A percentile compares a stretch with the other conserved stretches of the same genome.
Evolutionary conservation across 1,140 invertebrate species (phyloP).

Genomic region (Drosophila orena): DNA sequence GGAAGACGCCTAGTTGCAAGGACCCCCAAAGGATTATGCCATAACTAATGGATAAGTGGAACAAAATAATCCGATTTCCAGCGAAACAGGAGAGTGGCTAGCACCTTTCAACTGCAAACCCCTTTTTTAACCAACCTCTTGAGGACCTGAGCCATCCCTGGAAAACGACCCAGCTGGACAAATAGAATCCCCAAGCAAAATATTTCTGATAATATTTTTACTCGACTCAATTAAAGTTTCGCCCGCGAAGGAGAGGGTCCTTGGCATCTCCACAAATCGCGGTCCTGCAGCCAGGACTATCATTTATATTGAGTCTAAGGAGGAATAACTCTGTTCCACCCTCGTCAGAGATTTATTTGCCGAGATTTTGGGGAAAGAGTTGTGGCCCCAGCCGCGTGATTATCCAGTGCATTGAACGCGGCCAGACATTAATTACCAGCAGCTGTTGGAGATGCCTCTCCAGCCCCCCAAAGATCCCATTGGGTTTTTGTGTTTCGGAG

Average conservation of each 20-base stretch:
- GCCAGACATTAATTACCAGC: conserved; percentile 77
- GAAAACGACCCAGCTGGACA: conserved; percentile 27
- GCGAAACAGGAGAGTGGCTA: not conserved
- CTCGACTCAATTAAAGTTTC: conserved; percentile 42
- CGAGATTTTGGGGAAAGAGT: conserved; percentile 76
- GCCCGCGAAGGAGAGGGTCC: not conserved
- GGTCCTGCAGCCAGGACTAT: conserved; percentile 60
- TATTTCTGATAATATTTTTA: conserved; percentile 35
- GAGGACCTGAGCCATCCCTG: not conserved
- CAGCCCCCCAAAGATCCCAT: conserved; percentile 7
- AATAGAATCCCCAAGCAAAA: conserved; percentile 3
- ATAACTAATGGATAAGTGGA: conserved; percentile 14
- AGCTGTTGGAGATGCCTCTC: conserved; percentile 55
- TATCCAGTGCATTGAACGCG: conserved; percentile 80
- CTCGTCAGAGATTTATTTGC: conserved; percentile 73
- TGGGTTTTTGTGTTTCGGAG: not conserved
- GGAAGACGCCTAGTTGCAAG: conserved; percentile 6
- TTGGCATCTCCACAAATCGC: conserved; percentile 55
- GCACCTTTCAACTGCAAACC: not conserved
- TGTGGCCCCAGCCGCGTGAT: conserved; percentile 67
- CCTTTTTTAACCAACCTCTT: not conserved
- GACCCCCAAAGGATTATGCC: conserved; percentile 27
- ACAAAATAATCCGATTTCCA: not conserved
- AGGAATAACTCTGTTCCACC: conserved; percentile 62
- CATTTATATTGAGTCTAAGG: conserved; percentile 59